phyloP scores from a whole-genome alignment of 2,888 invertebrate genomes.

The Leucophora obtusa region DNA sequence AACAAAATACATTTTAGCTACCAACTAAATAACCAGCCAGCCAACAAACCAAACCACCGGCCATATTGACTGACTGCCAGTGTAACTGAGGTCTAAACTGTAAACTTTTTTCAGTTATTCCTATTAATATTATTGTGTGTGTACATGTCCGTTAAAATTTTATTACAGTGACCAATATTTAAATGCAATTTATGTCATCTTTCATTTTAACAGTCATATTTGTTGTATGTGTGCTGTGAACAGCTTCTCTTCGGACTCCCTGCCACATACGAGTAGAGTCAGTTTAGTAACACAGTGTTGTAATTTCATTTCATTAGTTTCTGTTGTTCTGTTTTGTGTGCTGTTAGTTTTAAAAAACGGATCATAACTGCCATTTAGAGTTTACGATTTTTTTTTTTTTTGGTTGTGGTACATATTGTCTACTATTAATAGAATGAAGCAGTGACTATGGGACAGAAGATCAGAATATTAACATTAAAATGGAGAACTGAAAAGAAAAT shows the following conservation, averaged over 20 bases:
- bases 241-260: conserved; percentile 17
- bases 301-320: neutral
- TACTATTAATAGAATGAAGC: neutral
- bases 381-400: conserved; percentile 51
- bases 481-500: too few species aligned
- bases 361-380: conserved; percentile 59
- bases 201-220: conserved; percentile 56
- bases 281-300: conserved; percentile 11
- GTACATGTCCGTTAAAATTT: conserved; percentile 52
- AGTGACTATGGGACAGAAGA: neutral
- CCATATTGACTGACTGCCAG: conserved; percentile 1
- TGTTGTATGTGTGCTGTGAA: conserved; percentile 31
- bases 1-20: too few species aligned
- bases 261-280: neutral
- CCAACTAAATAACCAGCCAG: too few species aligned
- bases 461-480: too few species aligned
- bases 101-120: neutral
- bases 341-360: conserved; percentile 23
- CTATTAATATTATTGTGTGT: conserved; percentile 5
- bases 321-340: conserved; percentile 12
- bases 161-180: conserved; percentile 73
- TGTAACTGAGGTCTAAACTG: conserved; percentile 16
- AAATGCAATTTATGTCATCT: conserved; percentile 75
- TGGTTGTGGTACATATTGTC: conserved; percentile 24
- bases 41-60: neutral